Percentiles rank a stretch among this genome's conserved stretches.
phyloP scores from a whole-genome alignment of 2,888 invertebrate species.

The Cyclophora punctaria region DNA sequence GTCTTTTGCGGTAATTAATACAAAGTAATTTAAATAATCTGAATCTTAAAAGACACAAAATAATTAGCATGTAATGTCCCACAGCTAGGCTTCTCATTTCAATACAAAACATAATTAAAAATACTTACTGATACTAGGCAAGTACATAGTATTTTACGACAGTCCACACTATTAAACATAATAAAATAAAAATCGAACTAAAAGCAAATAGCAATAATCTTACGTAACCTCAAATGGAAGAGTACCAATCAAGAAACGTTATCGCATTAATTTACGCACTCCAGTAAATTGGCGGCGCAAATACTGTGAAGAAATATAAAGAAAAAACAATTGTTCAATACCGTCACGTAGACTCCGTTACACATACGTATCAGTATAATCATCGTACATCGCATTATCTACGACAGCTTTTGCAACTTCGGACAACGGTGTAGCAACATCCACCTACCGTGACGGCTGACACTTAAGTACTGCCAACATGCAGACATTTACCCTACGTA shows the following conservation, averaged over 20 bases:
- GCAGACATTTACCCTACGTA: slow-evolving; percentile 16
- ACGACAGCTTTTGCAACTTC: slow-evolving; percentile 65
- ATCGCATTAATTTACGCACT: slow-evolving; percentile 17
- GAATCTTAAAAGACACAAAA: too few relatives aligned
- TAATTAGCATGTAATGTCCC: too few relatives aligned
- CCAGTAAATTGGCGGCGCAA: slow-evolving; percentile 18
- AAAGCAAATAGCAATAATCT: slow-evolving; percentile 8
- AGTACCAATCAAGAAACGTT: slow-evolving; percentile 7
- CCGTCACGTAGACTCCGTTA: slow-evolving; percentile 56
- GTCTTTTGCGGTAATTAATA: too few relatives aligned
- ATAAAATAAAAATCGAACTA: too few relatives aligned
- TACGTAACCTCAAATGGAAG: slow-evolving; percentile 16
- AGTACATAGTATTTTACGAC: too few relatives aligned
- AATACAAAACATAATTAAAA: too few relatives aligned
- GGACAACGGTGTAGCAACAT: slow-evolving; percentile 51
- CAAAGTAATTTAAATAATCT: too few relatives aligned
- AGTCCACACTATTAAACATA: too few relatives aligned
- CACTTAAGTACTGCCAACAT: slow-evolving; percentile 38
- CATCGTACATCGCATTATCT: slow-evolving; percentile 46
- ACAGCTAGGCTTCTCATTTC: too few relatives aligned
- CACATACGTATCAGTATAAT: slow-evolving; percentile 48
- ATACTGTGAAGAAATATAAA: slow-evolving; percentile 21
- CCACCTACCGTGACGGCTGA: slow-evolving; percentile 58
- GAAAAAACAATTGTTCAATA: slow-evolving; percentile 23
- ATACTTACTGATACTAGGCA: too few relatives aligned